Evolutionary conservation across 1,140 invertebrate genomes (phyloP).

Genomic region (Drosophila lacteicornis): DNA sequence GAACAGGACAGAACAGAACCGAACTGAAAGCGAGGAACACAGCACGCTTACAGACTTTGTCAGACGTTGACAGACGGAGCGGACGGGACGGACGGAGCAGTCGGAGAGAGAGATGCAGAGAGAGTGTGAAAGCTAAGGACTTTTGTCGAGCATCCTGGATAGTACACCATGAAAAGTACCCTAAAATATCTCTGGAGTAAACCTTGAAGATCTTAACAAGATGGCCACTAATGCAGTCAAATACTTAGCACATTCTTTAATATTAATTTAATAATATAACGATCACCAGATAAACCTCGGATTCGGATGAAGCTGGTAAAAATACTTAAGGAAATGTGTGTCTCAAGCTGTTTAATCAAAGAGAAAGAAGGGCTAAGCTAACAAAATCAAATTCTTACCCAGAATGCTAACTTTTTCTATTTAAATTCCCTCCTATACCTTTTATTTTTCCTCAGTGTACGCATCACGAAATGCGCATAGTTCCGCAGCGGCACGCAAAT

Average conservation of each 20-base stretch:
- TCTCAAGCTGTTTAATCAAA: too few species aligned
- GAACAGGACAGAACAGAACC: conserved; percentile 2
- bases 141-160: conserved; percentile 66
- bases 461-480: conserved; percentile 72
- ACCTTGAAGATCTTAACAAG: conserved; percentile 1
- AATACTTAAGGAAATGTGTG: too few species aligned
- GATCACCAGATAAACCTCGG: too few species aligned
- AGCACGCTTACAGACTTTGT: conserved; percentile 74
- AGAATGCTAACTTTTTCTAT: too few species aligned
- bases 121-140: conserved; percentile 75
- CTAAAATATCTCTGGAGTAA: conserved; percentile 1
- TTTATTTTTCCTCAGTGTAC: conserved; percentile 18
- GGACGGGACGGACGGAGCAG: conserved; percentile 5
- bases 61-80: conserved; percentile 74
- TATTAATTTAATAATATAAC: too few species aligned
- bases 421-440: too few species aligned
- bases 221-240: background rate
- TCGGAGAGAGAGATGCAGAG: conserved; percentile 19
- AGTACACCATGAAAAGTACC: conserved; percentile 40
- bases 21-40: conserved; percentile 17
- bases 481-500: conserved; percentile 64
- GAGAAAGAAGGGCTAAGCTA: too few species aligned
- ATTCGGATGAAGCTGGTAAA: too few species aligned
- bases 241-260: too few species aligned
- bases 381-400: too few species aligned